Evolutionary conservation across 2,113 vertebrate genomes (phyloP), one percentile per base, ranked within the genome.

Genomic region (Emydura subglobosa): DNA sequence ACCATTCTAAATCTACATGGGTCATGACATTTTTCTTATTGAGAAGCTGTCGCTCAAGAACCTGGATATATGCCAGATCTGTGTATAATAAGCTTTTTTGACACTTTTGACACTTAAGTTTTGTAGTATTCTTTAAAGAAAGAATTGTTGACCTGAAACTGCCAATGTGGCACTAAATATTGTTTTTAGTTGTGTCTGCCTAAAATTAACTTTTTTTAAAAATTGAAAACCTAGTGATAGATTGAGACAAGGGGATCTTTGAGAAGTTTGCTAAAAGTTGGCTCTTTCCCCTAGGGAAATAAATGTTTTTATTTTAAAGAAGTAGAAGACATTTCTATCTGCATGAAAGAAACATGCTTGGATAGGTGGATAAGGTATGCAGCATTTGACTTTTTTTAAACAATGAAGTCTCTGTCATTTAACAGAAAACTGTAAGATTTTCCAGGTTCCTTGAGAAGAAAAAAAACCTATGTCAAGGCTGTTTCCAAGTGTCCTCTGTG

Each of bases 251-350:
- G 12, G 42, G 25, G 25, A 27, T 44, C 42, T 78, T 72, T 17
- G 79, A 86, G 89, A 88, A 7, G 0, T 53, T 93, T 86, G 65
- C 91, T 86, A 96, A 78, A 88, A 82, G 82, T 82, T 93, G 94
- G 93, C 25, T 1, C 68, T 92, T 86, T 91, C 89, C 29, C 21
- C 29, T 92, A 72, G 83, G 86, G 91, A 78, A 96, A 72, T 89
- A 91, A 86, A 89, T 94, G 86, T 88, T 25, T 96, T 96, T 86
- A 42, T 92, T 65, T 83, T 86, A 72, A 72, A 72, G 34, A 68
- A 72, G 65, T 72, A 91, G 55, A 34, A 79, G 94, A 83, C 89
- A 17, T 93, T 95, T 95, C 85, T 86, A 44, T 78, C 16, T 39
- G 34, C 39, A 72, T 72, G n/a, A 39, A 72, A 39, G 19, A 39